phyloP scores from a whole-genome alignment of 2,113 vertebrate species.

The Nicator chloris region DNA sequence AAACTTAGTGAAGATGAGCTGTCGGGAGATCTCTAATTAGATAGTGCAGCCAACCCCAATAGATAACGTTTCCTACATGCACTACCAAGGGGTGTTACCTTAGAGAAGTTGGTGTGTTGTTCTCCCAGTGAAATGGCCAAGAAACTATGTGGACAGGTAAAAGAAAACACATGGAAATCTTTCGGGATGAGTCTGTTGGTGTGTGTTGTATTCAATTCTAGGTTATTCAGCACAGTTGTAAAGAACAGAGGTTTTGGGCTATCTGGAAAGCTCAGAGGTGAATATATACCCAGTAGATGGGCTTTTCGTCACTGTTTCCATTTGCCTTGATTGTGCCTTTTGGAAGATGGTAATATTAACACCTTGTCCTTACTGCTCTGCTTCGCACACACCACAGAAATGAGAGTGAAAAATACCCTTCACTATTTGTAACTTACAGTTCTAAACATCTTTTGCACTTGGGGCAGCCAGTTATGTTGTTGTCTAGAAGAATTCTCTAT shows the following conservation, averaged over 20 bases:
- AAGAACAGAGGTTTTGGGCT: not conserved
- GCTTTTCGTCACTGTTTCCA: not conserved
- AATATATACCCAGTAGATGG: not conserved
- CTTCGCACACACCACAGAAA: not conserved
- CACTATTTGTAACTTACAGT: not conserved
- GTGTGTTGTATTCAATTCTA: not conserved
- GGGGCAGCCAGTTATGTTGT: not conserved
- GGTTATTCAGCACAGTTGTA: not conserved
- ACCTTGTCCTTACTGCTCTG: not conserved
- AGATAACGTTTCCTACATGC: not conserved
- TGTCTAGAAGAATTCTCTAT: not conserved
- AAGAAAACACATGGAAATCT: not conserved
- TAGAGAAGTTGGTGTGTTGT: not conserved
- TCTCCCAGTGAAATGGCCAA: not conserved
- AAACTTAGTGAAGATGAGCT: constrained; percentile 7
- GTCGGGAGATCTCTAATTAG: not conserved
- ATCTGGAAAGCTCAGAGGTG: not conserved
- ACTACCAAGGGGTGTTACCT: not conserved
- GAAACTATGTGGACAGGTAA: not conserved
- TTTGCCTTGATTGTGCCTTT: not conserved
- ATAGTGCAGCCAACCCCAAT: not conserved
- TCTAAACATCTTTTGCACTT: not conserved
- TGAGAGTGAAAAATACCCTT: not conserved
- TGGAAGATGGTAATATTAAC: not conserved
- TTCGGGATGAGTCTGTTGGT: not conserved